Percentiles rank a stretch among this genome's conserved stretches.
These are phyloP conservation scores for Drosophila suboccidentalis DNA, from an alignment of 2,888 invertebrate genomes.

Conservation along the genomic window DNA sequence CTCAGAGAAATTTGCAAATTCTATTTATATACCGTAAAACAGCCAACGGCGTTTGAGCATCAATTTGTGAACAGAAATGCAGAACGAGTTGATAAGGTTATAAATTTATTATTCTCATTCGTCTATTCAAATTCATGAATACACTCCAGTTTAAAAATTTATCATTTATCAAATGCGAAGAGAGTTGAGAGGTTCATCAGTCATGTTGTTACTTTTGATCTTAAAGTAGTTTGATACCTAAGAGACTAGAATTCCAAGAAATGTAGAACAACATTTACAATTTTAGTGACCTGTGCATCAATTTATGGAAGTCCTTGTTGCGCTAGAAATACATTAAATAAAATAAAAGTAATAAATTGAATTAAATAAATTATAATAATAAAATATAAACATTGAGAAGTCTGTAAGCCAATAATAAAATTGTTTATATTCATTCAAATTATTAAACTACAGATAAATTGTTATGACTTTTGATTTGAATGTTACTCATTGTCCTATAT, in stretches of 20 bases:
- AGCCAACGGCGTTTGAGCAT: slow-evolving; percentile 25
- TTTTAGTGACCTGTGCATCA: no score
- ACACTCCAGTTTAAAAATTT: not conserved
- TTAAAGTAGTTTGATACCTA: not conserved
- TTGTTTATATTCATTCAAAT: not conserved
- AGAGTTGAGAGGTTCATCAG: not conserved
- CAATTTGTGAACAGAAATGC: slow-evolving; percentile 8
- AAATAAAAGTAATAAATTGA: no score
- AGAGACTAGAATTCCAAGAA: no score
- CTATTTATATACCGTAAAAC: slow-evolving; percentile 15
- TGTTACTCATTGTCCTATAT: not conserved
- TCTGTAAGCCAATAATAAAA: not conserved
- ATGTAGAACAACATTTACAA: no score
- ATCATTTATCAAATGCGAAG: not conserved
- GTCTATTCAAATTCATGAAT: slow-evolving; percentile 8
- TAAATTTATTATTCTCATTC: slow-evolving; percentile 23
- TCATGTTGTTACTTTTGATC: not conserved
- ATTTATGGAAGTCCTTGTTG: no score
- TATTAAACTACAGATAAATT: not conserved
- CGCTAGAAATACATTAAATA: no score
- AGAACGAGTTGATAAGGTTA: slow-evolving; percentile 8
- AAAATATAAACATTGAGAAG: no score
- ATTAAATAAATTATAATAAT: no score
- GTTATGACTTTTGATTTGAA: not conserved
- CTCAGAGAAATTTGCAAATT: slow-evolving; percentile 22